Evolutionary conservation across 2,113 vertebrate genomes (phyloP).

Genomic region (Macheiramphus alcinus): DNA sequence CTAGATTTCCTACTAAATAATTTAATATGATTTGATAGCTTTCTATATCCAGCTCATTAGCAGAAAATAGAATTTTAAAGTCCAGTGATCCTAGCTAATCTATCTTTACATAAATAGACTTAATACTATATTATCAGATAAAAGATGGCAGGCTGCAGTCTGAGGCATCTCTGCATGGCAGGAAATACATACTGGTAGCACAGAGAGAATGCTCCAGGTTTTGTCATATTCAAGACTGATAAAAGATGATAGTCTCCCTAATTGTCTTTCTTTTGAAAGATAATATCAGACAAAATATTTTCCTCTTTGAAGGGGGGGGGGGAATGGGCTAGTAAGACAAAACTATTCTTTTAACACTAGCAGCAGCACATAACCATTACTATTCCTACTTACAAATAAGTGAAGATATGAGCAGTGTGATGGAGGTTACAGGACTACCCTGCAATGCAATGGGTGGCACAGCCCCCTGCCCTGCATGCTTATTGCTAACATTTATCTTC

Average conservation of each 20-base stretch:
- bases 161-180: background rate
- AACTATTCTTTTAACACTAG: background rate
- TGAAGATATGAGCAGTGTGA: background rate
- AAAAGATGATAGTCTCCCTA: background rate
- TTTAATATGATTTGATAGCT: conserved; percentile 23
- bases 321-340: background rate
- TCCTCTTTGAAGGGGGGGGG: background rate
- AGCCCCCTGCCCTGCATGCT: background rate
- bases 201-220: background rate
- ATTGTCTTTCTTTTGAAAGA: background rate
- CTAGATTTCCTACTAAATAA: conserved; percentile 5
- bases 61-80: conserved; percentile 49
- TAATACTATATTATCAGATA: background rate
- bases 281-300: background rate
- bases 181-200: background rate
- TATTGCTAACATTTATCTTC: background rate
- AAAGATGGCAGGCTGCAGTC: background rate
- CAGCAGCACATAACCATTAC: background rate
- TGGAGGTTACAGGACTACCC: background rate
- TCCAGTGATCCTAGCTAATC: background rate
- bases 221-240: background rate
- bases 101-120: background rate
- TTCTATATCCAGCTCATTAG: conserved; percentile 25
- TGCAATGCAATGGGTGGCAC: background rate
- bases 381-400: background rate